Evolutionary conservation across 2,797 vertebrate species (phyloP), one percentile per base, ranked within the genome.

Genomic region (Eulemur albifrons): DNA sequence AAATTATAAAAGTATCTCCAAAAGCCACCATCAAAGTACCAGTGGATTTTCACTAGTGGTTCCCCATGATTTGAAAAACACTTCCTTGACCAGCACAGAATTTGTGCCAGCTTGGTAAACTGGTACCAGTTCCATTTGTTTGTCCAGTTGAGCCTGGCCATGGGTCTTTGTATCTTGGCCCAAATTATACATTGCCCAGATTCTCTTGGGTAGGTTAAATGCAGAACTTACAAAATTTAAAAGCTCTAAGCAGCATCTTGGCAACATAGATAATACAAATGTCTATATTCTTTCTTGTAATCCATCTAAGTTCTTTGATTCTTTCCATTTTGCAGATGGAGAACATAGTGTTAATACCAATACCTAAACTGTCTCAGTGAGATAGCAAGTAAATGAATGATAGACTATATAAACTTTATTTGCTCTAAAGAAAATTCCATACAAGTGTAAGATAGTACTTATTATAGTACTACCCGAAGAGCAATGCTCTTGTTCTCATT

Each of bases 1-100:
- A 94, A 94, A 93, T 96, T 94, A 92, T 96, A 86, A 92, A 96
- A 93, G 76, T 50, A 93, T 86, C 93, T 95, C 95, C 77, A 88
- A 97, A 97, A 80, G 87, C 87, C 69, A 96, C 96, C 87, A 94
- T 92, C 94, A 97, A 96, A 97, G 96, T 57, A 95, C 59, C 91
- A 93, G 7, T 81, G 84, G 89, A 76, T 97, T 97, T 97, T 93
- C 63, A 97, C 87, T 90, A 82, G 90, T 86, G 54, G 63, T 48
- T 90, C 80, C 48, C 93, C 17, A 40, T 82, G 93, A 97, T 95
- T 59, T 90, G 92, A 97, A 97, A 97, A 97, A 93, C 57, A 93
- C 81, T 93, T 91, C 95, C 72, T 79, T 93, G 83, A 95, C 94
- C 70, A 87, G 85, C 65, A 88, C 52, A 57, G 88, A 96, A 96